Evolutionary conservation across 2,113 vertebrate species (phyloP), one percentile per base, ranked within the genome.

Genomic region (Odobenus rosmarus): DNA sequence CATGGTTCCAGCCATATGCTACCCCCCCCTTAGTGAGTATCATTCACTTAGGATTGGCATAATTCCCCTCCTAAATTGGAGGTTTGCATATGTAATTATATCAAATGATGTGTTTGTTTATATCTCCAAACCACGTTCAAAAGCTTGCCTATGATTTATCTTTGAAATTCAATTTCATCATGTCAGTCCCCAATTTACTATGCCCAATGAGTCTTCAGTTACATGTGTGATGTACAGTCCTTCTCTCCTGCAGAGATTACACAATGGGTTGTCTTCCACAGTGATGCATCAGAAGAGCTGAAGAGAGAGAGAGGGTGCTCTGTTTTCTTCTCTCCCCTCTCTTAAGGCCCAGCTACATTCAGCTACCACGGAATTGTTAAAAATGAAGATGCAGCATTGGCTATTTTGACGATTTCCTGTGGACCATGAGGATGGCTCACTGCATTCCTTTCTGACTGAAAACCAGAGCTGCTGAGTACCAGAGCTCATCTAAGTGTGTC

Each of bases 61-160:
- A 59, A 93, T 85, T 90, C 61, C 96, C 88, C 91, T 95, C 88
- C 96, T 97, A 98, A 98, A 98, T 98, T 97, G 97, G 98, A 97
- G 97, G 97, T 96, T 98, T 98, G 95, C 96, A 91, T 84, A 90
- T 98, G 95, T 98, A 99, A 98, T 98, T 98, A 98, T 96, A 97
- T 98, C 95, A 98, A 98, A 98, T 98, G 96, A 98, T 98, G 98
- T 98, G 98, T 98, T 98, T 98, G 97, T 98, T 98, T 98, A 98
- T 97, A 97, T 98, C 98, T 97, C 79, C 69, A 88, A 98, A 84
- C 98, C 97, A 98, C 98, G 97, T 95, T 93, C 95, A 96, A 92
- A 74, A 96, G 9, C 53, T 97, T 95, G 97, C 97, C 98, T 97
- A 61, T 98, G 98, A 98, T 98, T 98, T 98, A 87, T 97, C 97